Conservation (phyloP, 1,140 invertebrate genomes). For the Apolygus lucorum region DNA sequence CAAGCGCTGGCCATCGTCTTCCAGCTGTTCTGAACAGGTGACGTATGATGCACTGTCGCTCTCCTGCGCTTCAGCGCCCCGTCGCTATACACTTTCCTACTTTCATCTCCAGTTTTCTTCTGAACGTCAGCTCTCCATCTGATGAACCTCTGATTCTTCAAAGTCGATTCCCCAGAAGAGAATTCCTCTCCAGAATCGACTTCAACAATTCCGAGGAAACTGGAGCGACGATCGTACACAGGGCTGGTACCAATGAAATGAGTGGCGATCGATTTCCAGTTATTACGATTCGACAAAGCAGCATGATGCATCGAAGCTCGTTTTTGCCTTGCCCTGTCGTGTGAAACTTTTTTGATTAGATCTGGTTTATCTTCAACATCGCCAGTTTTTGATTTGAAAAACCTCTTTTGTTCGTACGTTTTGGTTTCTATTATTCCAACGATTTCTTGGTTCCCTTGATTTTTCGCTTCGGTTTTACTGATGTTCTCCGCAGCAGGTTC, state of each 20-base stretch:
- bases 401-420: not conserved
- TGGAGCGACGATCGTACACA: slow-evolving; percentile 12
- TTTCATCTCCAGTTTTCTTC: too few relatives aligned
- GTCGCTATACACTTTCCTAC: too few relatives aligned
- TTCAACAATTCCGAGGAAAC: too few relatives aligned
- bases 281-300: not conserved
- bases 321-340: not conserved
- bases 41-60: too few relatives aligned
- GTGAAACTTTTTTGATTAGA: not conserved
- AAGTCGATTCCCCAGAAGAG: too few relatives aligned
- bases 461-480: not conserved
- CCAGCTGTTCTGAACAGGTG: too few relatives aligned
- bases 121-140: too few relatives aligned
- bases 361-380: not conserved
- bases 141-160: too few relatives aligned
- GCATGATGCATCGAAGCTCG: not conserved
- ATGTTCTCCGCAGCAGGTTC: not conserved
- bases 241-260: not conserved
- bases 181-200: too few relatives aligned
- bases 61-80: too few relatives aligned
- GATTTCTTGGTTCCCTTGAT: not conserved
- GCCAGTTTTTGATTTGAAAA: not conserved
- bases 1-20: too few relatives aligned
- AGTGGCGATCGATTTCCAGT: not conserved
- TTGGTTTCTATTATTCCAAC: not conserved